A percentile compares a stretch with the other conserved stretches of the same genome.
Evolutionary conservation across 2,888 invertebrate genomes (phyloP).

Genomic region (Pterostichus niger): DNA sequence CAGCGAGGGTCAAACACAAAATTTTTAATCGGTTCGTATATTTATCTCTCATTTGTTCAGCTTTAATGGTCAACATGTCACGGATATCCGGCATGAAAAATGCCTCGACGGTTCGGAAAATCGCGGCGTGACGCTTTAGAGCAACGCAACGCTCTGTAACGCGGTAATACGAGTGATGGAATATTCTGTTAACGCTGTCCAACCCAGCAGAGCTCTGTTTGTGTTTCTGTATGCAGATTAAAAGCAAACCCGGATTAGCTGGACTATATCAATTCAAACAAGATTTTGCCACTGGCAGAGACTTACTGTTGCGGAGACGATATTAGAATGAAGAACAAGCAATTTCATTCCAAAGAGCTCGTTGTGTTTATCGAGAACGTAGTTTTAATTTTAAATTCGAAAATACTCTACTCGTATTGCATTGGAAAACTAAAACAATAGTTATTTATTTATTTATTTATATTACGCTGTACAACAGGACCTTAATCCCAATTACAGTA

Average conservation of each 20-base stretch:
- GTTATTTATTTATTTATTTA: no score
- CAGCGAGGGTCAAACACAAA: neutral
- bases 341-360: no score
- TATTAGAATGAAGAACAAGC: no score
- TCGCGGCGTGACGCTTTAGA: neutral
- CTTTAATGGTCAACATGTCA: constrained; percentile 15
- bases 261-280: constrained; percentile 54
- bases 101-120: constrained; percentile 5
- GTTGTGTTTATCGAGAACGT: no score
- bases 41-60: constrained; percentile 15
- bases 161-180: neutral
- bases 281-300: constrained; percentile 26
- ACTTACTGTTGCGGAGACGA: neutral
- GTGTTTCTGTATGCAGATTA: constrained; percentile 41
- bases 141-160: neutral
- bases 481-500: no score
- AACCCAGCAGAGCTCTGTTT: neutral
- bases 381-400: no score
- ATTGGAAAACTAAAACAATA: no score
- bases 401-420: no score
- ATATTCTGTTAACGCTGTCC: constrained; percentile 38
- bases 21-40: constrained; percentile 7
- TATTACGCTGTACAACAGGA: no score
- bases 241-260: constrained; percentile 44
- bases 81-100: constrained; percentile 15